Evolutionary conservation across 1,140 invertebrate species (phyloP), one percentile per base, ranked within the genome.

Genomic region (Zaprionus africanus): DNA sequence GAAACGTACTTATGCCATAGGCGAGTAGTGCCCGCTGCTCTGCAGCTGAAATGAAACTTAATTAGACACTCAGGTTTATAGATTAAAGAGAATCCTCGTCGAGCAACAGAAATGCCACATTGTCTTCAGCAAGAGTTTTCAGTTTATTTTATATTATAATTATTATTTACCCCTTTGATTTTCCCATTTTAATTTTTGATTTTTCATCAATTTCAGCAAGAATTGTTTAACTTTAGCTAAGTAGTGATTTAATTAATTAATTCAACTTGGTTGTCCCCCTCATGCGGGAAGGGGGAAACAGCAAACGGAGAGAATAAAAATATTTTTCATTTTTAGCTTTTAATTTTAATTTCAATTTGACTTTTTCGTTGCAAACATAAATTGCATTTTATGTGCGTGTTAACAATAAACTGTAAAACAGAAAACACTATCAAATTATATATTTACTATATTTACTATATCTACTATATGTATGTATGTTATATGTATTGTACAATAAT

Each of bases 241-340:
- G 34, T 73, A 63, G 49, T 19, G 31, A 12, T 36, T 51, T 76
- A 26, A 61, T 12, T 56, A 63, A 24, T 53, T 28, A 56, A 49
- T 46, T 71, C 15, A 66, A 82, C 60, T 88, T 67, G 81, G 73
- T 87, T 87, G 84, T 87, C 83, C 83, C 71, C 46, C 15, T 66
- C 38, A 12, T 1, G 13, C 28, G 19, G n/a, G 9, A 13, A 24
- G 19, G 59, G 70, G 86, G 78, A 78, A 82, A 76, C 72, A 88
- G 64, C 82, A 84, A 87, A 73, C 85, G 76, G 79, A 91, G 82
- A 91, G 90, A 91, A 91, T 91, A 90, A 90, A 91, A 91, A 91
- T 91, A 91, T 91, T 91, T 91, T 88, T 91, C 86, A 91, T 91
- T 91, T 91, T 91, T 91, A 91, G 90, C 90, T 91, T 90, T 91